Base-by-base conservation (phyloP, 1,140 invertebrate species). In the Drosophila kikkawai region DNA sequence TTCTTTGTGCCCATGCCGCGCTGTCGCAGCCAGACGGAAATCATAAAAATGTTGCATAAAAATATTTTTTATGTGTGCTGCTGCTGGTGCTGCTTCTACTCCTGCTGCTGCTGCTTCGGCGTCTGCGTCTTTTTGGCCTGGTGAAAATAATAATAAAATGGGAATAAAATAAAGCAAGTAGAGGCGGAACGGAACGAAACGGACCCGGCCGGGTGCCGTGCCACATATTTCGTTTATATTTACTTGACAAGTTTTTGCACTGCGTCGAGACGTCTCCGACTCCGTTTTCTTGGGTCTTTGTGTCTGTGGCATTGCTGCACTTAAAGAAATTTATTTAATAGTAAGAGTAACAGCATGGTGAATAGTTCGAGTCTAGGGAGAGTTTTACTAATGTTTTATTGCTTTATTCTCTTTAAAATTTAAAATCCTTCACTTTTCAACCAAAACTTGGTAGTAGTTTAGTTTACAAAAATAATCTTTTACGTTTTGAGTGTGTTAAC, bases 151-250 rank as follows among this genome's bases (percentile, higher is more conserved):
- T 87, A 87, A 87, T 90, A 87, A 87, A 87, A 87, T 84, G 80
- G 69, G 58, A 78, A 88, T 87, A 80, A 90, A 88, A 90, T 90
- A 90, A 88, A 88, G 75, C 82, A 86, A 85, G 75, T 64, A 68
- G 48, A 77, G 82, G 78, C 56, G 73, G 66, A 75, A 75, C 70
- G 58, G 50, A 63, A 75, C 69, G 58, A 48, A 63, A 73, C 75
- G 75, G 56, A 76, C 75, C 71, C 55, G 65, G 75, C 66, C 75
- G 82, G 71, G 75, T 70, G 76, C 83, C 83, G 80, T 87, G 77
- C 83, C 85, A 84, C 85, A 88, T 79, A 90, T 90, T 90, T 90
- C 85, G 85, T 85, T 90, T 90, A 82, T 90, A 90, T 90, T 90
- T 90, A 90, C 85, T 90, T 90, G 85, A 90, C 85, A 90, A 90